A percentile compares a stretch with the other conserved stretches of the same genome.
Evolutionary conservation across 1,140 invertebrate genomes (phyloP).

Genomic region (Drosophila pandora): DNA sequence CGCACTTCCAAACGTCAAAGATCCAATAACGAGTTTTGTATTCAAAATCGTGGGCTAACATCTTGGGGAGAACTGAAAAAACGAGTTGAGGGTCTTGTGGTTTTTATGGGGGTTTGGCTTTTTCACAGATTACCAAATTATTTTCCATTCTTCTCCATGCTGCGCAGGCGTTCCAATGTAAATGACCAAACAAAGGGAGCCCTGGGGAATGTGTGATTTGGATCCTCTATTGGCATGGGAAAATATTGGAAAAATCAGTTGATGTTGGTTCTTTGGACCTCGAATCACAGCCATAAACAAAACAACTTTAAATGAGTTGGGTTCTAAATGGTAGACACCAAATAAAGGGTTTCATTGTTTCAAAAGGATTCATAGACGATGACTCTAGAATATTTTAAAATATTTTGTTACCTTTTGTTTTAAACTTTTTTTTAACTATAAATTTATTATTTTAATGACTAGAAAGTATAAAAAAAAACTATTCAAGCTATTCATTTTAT

Average conservation of each 20-base stretch:
- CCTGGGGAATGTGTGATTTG: slow-evolving; percentile 45
- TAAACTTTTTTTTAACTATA: too few species aligned
- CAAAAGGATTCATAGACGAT: neutral
- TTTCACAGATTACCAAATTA: slow-evolving; percentile 79
- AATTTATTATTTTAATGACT: too few species aligned
- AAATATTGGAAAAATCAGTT: slow-evolving; percentile 21
- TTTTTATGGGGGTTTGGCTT: slow-evolving; percentile 81
- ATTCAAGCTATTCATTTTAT: neutral
- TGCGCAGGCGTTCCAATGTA: slow-evolving; percentile 32
- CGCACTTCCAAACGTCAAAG: slow-evolving; percentile 68
- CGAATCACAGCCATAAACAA: slow-evolving; percentile 4
- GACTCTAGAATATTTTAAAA: neutral
- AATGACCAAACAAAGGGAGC: slow-evolving; percentile 58
- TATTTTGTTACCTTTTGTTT: neutral
- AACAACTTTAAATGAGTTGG: slow-evolving; percentile 8
- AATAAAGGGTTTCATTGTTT: neutral
- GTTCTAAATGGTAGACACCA: neutral
- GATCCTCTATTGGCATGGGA: slow-evolving; percentile 32
- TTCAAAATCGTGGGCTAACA: slow-evolving; percentile 26
- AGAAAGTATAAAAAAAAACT: too few species aligned
- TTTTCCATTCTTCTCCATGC: slow-evolving; percentile 54
- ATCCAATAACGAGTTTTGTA: slow-evolving; percentile 69
- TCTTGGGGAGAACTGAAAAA: slow-evolving; percentile 25
- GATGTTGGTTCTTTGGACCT: slow-evolving; percentile 9
- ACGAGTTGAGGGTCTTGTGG: slow-evolving; percentile 74